Conservation (phyloP, 2,888 invertebrate species). For the Callimorpha dominula region DNA sequence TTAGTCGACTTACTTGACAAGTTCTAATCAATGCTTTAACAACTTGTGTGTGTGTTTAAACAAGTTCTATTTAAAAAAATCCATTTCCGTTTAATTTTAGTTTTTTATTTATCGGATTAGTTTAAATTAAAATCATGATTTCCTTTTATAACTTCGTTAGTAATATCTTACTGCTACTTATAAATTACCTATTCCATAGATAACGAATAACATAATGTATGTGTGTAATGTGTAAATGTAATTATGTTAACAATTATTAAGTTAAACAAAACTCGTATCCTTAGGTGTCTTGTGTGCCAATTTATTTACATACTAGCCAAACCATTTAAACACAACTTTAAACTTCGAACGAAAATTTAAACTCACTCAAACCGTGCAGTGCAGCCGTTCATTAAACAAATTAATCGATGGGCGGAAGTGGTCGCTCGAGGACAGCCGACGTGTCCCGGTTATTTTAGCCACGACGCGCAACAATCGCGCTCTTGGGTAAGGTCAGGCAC, state of each 20-base stretch:
- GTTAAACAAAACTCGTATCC: no score
- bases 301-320: neutral
- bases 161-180: neutral
- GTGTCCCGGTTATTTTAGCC: conserved; percentile 79
- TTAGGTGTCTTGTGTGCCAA: neutral
- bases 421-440: conserved; percentile 60
- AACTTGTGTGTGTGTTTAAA: conserved; percentile 20
- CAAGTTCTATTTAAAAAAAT: conserved; percentile 30
- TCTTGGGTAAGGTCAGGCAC: conserved; percentile 81
- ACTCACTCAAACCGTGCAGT: conserved; percentile 9
- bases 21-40: conserved; percentile 1
- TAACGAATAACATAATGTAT: neutral
- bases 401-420: conserved; percentile 66
- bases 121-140: conserved; percentile 12
- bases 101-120: conserved; percentile 5
- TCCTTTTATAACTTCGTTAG: conserved; percentile 2
- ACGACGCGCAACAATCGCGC: conserved; percentile 68
- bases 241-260: neutral
- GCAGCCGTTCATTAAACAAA: conserved; percentile 43
- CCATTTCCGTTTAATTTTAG: conserved; percentile 29
- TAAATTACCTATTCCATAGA: neutral
- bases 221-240: neutral
- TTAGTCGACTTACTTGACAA: neutral
- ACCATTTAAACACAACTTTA: conserved; percentile 9
- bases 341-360: conserved; percentile 12